These are phyloP conservation scores for Clarias fuscus DNA, from an alignment of 2,797 vertebrate species.

Conservation along the genomic window DNA sequence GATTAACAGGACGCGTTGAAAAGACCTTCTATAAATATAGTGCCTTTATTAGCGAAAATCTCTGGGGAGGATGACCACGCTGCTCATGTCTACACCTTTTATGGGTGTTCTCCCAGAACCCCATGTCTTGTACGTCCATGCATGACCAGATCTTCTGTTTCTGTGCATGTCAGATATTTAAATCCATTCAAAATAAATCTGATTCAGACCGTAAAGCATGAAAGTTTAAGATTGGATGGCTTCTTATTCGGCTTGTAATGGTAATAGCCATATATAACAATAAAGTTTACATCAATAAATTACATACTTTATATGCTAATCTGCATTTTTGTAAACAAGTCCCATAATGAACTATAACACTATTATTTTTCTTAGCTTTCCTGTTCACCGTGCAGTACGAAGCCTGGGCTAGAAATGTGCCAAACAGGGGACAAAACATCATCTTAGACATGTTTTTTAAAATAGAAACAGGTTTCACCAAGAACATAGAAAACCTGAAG, in stretches of 20 bases:
- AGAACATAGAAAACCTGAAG: not conserved
- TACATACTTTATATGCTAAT: not conserved
- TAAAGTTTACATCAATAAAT: not conserved
- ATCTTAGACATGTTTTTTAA: not conserved
- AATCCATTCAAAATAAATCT: not conserved
- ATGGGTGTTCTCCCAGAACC: constrained; percentile 65
- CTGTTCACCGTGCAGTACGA: not conserved
- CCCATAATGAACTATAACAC: not conserved
- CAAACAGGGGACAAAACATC: not conserved
- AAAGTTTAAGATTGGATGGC: not conserved
- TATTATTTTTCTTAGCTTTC: not conserved
- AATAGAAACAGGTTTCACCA: not conserved
- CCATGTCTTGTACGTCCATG: not conserved
- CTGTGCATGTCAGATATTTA: not conserved
- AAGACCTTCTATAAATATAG: constrained; percentile 81
- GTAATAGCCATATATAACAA: not conserved
- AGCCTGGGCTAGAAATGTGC: not conserved
- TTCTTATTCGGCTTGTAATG: not conserved
- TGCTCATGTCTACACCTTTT: constrained; percentile 76
- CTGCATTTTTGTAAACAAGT: not conserved
- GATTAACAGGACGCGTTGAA: constrained; percentile 72
- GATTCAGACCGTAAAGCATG: not conserved
- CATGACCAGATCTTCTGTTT: not conserved
- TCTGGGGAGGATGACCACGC: constrained; percentile 70
- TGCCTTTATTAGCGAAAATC: constrained; percentile 74